These are phyloP conservation scores for Cremastinae sp. DNA, from an alignment of 2,888 invertebrate species.

Conservation along the genomic window DNA sequence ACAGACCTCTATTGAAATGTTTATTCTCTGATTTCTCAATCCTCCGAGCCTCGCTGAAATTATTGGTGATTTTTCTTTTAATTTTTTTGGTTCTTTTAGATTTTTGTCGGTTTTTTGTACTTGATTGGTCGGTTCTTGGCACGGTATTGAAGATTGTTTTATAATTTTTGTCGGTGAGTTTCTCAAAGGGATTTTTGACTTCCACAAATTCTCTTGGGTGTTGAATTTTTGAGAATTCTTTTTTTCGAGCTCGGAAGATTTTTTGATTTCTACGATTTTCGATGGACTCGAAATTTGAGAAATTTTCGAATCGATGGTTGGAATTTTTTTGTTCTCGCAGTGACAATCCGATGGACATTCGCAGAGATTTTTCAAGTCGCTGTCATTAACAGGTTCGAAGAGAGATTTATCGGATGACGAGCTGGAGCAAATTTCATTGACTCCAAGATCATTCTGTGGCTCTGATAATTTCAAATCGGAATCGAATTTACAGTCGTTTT, in stretches of 20 bases:
- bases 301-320: slow-evolving; percentile 35
- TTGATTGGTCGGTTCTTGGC: not conserved
- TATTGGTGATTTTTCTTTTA: slow-evolving; percentile 10
- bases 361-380: slow-evolving; percentile 35
- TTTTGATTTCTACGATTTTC: not conserved
- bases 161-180: too few relatives aligned
- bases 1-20: slow-evolving; percentile 56
- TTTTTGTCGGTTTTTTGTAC: not conserved
- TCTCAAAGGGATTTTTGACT: too few relatives aligned
- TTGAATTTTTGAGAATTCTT: too few relatives aligned
- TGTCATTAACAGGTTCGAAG: not conserved
- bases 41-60: slow-evolving; percentile 28
- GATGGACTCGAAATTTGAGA: slow-evolving; percentile 23
- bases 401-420: not conserved
- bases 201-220: too few relatives aligned
- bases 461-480: too few relatives aligned
- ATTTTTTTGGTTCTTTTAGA: slow-evolving; percentile 7
- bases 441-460: not conserved
- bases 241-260: not conserved
- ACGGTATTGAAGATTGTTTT: slow-evolving; percentile 22
- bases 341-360: slow-evolving; percentile 45
- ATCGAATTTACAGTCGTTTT: too few relatives aligned
- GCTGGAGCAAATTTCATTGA: not conserved
- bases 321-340: slow-evolving; percentile 35
- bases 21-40: slow-evolving; percentile 47